Conservation (phyloP, 1,140 invertebrate genomes). For the Aphaenogaster rudis region DNA sequence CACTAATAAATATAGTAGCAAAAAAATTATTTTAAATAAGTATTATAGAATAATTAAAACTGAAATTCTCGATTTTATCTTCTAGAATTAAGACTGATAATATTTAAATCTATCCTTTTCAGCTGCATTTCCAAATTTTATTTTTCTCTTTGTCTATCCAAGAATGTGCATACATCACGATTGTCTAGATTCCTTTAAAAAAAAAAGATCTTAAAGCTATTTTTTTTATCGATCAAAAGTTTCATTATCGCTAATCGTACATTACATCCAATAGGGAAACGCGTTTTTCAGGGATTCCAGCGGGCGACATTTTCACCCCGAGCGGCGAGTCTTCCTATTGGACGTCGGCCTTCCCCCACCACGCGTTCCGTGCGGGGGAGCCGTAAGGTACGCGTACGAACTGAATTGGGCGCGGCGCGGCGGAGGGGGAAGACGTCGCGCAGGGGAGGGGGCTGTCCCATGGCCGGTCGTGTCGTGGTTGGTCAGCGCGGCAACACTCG, state of each 20-base stretch:
- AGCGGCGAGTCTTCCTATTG: not conserved
- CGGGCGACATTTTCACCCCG: too few species aligned
- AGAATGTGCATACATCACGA: not conserved
- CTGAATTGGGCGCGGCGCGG: not conserved
- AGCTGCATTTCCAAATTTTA: not conserved
- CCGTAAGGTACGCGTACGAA: not conserved
- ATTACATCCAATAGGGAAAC: too few species aligned
- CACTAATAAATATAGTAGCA: not conserved
- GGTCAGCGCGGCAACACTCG: slow-evolving; percentile 50
- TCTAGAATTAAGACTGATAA: not conserved
- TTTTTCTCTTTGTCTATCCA: not conserved
- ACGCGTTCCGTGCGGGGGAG: not conserved
- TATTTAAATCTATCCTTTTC: not conserved
- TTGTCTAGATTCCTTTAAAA: not conserved
- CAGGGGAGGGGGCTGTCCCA: not conserved
- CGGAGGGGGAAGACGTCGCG: not conserved
- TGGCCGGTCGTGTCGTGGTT: slow-evolving; percentile 11
- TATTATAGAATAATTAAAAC: not conserved
- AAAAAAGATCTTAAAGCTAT: too few species aligned
- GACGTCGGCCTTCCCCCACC: not conserved
- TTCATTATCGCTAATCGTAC: too few species aligned
- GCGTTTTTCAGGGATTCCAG: too few species aligned
- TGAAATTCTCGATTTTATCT: not conserved
- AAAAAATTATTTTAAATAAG: not conserved
- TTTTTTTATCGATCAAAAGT: too few species aligned